These are phyloP conservation scores for Anas bernieri DNA, from an alignment of 2,797 vertebrate species.

Conservation along the genomic window DNA sequence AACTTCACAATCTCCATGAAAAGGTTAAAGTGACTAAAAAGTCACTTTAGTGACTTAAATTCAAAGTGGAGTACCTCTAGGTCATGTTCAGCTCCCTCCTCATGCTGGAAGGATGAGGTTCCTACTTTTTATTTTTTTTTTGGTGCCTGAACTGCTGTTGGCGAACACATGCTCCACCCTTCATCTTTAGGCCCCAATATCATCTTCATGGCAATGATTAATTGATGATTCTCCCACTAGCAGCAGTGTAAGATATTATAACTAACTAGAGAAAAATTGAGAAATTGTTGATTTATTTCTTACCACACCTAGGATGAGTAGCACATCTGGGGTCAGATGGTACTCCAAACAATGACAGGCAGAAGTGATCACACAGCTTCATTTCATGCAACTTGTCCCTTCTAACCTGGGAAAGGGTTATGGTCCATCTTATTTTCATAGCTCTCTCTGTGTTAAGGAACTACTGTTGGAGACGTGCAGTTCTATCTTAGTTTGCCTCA, in stretches of 20 bases:
- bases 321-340: background rate
- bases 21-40: background rate
- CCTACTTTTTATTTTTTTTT: too few relatives aligned
- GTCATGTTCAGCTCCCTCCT: background rate
- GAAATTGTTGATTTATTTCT: background rate
- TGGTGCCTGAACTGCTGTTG: background rate
- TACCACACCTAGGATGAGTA: background rate
- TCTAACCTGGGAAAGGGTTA: background rate
- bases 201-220: background rate
- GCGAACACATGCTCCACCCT: background rate
- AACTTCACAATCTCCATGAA: background rate
- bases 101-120: background rate
- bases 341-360: background rate
- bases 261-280: background rate
- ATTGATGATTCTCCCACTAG: background rate
- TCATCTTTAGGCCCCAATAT: accelerated
- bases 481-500: background rate
- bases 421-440: background rate
- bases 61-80: background rate
- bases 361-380: background rate
- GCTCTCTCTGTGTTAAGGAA: background rate
- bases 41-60: background rate
- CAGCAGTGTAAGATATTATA: background rate
- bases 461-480: background rate
- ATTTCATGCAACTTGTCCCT: background rate